Evolutionary conservation across 2,888 invertebrate species (phyloP).

Genomic region (Aphodius granarius): DNA sequence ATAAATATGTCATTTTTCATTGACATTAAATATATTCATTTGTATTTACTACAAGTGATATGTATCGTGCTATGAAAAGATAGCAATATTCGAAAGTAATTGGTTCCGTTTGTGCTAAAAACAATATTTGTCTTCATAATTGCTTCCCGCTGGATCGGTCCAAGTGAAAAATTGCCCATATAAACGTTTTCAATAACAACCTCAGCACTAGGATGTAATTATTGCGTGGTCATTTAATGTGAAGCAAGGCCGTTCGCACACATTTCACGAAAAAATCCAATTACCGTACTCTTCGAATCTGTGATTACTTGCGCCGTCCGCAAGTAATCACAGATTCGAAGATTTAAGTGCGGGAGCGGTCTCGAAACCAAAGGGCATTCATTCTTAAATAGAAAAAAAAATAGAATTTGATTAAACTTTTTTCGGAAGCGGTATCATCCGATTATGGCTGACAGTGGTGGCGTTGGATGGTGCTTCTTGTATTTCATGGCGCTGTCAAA

Average conservation of each 20-base stretch:
- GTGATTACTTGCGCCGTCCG: neutral
- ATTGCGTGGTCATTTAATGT: neutral
- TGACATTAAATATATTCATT: too few relatives aligned
- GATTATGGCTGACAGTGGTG: neutral
- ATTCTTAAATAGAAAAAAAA: neutral
- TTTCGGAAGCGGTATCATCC: neutral
- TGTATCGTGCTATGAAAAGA: too few relatives aligned
- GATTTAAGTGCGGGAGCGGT: neutral
- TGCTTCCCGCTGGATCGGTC: too few relatives aligned
- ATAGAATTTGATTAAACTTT: neutral
- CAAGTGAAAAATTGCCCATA: too few relatives aligned
- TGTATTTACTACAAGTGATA: too few relatives aligned
- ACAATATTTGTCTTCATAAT: too few relatives aligned
- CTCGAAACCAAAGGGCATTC: neutral
- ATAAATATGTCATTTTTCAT: too few relatives aligned
- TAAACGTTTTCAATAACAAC: neutral
- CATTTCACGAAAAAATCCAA: neutral
- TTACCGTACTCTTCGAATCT: neutral
- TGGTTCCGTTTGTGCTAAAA: too few relatives aligned
- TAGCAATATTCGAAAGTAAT: too few relatives aligned
- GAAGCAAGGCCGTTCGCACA: neutral
- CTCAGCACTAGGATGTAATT: neutral
- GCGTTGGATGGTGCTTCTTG: neutral
- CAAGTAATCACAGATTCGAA: neutral
- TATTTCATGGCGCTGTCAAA: neutral